phyloP scores from a whole-genome alignment of 2,797 vertebrate genomes.

The Anguilla anguilla region DNA sequence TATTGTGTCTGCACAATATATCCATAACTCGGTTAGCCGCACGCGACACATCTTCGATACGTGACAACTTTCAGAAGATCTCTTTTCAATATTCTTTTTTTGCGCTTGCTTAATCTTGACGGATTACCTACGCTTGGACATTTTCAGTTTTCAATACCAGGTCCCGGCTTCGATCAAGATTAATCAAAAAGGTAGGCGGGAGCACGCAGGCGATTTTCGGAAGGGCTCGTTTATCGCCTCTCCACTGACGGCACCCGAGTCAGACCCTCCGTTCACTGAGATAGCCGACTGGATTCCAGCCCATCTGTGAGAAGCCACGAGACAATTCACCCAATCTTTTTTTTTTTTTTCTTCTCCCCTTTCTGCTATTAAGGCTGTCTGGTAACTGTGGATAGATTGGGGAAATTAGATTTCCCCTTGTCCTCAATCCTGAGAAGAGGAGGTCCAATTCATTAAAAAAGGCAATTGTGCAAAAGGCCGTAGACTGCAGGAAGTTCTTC shows the following conservation, averaged over 20 bases:
- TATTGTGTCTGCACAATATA: neutral
- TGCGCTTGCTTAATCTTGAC: neutral
- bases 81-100: neutral
- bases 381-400: neutral
- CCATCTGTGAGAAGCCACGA: neutral
- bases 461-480: slow-evolving; percentile 56
- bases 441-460: slow-evolving; percentile 66
- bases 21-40: neutral
- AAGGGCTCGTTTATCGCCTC: neutral
- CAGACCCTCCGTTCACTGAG: neutral
- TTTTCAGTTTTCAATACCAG: neutral
- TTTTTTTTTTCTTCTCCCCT: neutral
- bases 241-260: neutral
- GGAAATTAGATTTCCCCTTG: neutral
- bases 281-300: neutral
- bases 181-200: neutral
- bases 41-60: neutral
- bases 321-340: neutral
- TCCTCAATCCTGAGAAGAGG: neutral
- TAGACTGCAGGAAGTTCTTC: slow-evolving; percentile 52
- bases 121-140: neutral
- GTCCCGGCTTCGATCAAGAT: neutral
- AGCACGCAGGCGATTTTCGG: neutral
- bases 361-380: neutral
- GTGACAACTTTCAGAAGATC: neutral